These are phyloP conservation scores for Noctilio leporinus DNA, from an alignment of 2,113 vertebrate species.

Conservation along the genomic window DNA sequence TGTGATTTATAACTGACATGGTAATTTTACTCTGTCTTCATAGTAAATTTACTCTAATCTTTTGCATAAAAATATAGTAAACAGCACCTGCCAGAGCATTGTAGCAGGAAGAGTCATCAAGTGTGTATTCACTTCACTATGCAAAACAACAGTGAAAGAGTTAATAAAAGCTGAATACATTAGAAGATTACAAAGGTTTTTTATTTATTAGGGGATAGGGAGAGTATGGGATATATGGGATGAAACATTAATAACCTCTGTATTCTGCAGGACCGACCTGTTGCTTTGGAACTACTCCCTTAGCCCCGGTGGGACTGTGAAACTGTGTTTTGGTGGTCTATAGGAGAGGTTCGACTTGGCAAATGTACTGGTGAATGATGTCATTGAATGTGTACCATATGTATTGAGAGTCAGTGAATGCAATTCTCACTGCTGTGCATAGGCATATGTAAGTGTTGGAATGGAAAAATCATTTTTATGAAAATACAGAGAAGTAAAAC, in stretches of 20 bases:
- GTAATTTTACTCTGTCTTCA: slow-evolving; percentile 57
- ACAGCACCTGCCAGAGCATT: slow-evolving; percentile 54
- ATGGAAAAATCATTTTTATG: slow-evolving; percentile 74
- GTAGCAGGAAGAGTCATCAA: background rate
- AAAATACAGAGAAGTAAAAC: slow-evolving; percentile 67
- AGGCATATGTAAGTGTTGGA: slow-evolving; percentile 75
- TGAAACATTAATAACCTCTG: slow-evolving; percentile 64
- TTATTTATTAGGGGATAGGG: slow-evolving; percentile 67
- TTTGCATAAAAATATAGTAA: slow-evolving; percentile 43
- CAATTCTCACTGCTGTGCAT: slow-evolving; percentile 59
- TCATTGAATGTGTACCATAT: slow-evolving; percentile 78
- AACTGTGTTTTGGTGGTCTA: slow-evolving; percentile 81
- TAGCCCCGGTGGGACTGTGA: slow-evolving; percentile 60
- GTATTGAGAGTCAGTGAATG: slow-evolving; percentile 63
- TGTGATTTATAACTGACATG: slow-evolving; percentile 44
- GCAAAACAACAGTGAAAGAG: slow-evolving; percentile 51
- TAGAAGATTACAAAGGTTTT: slow-evolving; percentile 54
- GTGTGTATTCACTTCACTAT: background rate
- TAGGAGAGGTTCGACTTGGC: slow-evolving; percentile 74
- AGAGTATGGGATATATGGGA: slow-evolving; percentile 46
- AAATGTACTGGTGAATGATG: slow-evolving; percentile 70
- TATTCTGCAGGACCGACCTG: slow-evolving; percentile 61
- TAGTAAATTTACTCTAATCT: slow-evolving; percentile 59
- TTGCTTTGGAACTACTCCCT: slow-evolving; percentile 60
- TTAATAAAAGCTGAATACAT: slow-evolving; percentile 61